Evolutionary conservation across 2,888 invertebrate species (phyloP).

Genomic region (Cristatella mucedo): DNA sequence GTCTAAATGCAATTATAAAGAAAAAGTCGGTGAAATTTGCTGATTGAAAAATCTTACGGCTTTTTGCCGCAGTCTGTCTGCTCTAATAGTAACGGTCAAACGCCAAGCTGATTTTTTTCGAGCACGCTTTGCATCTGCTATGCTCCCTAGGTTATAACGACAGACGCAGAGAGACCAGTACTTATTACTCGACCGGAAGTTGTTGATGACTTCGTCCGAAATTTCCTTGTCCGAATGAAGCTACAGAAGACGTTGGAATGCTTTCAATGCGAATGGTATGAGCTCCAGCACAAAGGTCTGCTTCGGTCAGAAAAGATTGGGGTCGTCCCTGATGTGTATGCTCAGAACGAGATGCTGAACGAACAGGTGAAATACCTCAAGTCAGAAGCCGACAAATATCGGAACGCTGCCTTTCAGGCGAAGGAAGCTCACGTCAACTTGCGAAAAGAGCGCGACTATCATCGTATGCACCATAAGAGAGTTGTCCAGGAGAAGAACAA

Average conservation of each 20-base stretch:
- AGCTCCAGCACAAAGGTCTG: constrained; percentile 31
- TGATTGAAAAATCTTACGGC: too few relatives aligned
- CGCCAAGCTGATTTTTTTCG: background rate
- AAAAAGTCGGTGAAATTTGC: too few relatives aligned
- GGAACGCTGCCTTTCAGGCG: constrained; percentile 34
- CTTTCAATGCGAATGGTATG: constrained; percentile 40
- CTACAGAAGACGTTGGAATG: constrained; percentile 33
- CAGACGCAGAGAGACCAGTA: constrained; percentile 16
- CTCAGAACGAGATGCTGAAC: constrained; percentile 30
- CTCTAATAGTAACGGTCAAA: constrained; percentile 4
- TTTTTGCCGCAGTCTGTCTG: too few relatives aligned
- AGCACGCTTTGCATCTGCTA: background rate
- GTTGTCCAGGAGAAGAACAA: constrained; percentile 39
- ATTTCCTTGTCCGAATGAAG: constrained; percentile 36
- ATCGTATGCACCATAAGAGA: constrained; percentile 38
- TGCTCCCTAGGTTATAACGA: background rate
- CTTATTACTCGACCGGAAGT: constrained; percentile 24
- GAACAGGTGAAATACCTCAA: constrained; percentile 29
- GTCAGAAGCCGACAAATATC: constrained; percentile 29
- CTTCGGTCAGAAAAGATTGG: constrained; percentile 28
- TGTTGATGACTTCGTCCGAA: constrained; percentile 38
- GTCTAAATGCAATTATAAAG: too few relatives aligned
- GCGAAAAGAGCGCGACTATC: constrained; percentile 37
- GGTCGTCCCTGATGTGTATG: constrained; percentile 34
- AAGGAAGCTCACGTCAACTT: constrained; percentile 36